These are phyloP conservation scores for Huso huso DNA, from an alignment of 2,797 vertebrate genomes.

Conservation along the genomic window DNA sequence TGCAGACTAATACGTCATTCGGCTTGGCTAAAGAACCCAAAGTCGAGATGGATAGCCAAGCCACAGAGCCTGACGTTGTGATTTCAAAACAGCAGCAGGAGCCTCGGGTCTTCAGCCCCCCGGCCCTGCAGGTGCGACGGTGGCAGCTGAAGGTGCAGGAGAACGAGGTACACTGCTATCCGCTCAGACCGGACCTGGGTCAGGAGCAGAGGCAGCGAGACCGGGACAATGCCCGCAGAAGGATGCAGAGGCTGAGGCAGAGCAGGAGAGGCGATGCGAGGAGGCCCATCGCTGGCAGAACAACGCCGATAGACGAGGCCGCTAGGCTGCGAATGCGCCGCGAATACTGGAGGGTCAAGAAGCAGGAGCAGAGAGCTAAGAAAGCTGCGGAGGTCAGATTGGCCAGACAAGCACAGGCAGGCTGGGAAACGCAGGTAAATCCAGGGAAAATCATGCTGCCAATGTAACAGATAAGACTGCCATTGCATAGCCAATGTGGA, in stretches of 20 bases:
- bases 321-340: not conserved
- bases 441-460: too few species aligned
- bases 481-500: too few species aligned
- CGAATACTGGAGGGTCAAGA: conserved; percentile 9
- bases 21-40: conserved; percentile 2
- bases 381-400: conserved; percentile 7
- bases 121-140: conserved; percentile 12
- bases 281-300: too few species aligned
- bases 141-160: conserved; percentile 24
- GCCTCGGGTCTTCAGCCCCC: not conserved
- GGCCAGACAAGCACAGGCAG: conserved; percentile 5
- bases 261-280: too few species aligned
- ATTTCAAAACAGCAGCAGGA: conserved; percentile 27
- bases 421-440: too few species aligned
- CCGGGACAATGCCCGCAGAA: too few species aligned
- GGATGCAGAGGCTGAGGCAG: too few species aligned
- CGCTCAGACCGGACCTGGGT: conserved; percentile 31
- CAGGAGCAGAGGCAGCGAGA: not conserved
- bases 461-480: too few species aligned
- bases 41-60: conserved; percentile 26
- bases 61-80: conserved; percentile 28
- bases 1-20: too few species aligned
- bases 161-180: conserved; percentile 57
- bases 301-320: too few species aligned
- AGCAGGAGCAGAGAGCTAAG: conserved; percentile 16